Percentiles rank a stretch among this genome's conserved stretches.
These are phyloP conservation scores for Pipra filicauda DNA, from an alignment of 2,113 vertebrate genomes.

Conservation along the genomic window DNA sequence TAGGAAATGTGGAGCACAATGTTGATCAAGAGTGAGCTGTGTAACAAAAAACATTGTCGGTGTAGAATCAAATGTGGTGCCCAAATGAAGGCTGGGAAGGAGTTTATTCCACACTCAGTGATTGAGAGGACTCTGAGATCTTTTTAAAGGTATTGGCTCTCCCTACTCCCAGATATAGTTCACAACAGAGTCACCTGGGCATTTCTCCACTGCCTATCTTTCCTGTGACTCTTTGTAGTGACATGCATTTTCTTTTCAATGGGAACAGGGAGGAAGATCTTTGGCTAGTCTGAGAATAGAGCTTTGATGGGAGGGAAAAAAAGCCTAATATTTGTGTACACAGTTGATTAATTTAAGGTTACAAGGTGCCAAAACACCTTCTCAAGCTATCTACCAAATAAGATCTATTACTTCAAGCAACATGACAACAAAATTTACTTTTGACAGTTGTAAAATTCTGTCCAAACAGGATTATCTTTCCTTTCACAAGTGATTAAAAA, in stretches of 20 bases:
- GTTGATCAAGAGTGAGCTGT: background rate
- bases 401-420: background rate
- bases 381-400: background rate
- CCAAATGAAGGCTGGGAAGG: background rate
- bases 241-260: background rate
- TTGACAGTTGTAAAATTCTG: background rate
- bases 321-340: background rate
- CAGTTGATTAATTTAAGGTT: constrained; percentile 13
- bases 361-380: constrained; percentile 22
- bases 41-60: background rate
- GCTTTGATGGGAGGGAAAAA: background rate
- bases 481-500: background rate
- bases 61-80: background rate
- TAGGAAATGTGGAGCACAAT: background rate
- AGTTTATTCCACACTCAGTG: background rate
- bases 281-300: background rate
- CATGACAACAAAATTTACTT: background rate
- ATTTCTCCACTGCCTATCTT: background rate
- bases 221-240: background rate
- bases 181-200: background rate
- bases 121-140: background rate
- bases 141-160: background rate
- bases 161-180: fast-evolving
- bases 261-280: background rate
- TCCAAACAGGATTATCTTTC: background rate